These are phyloP conservation scores for Antrozous pallidus DNA, from an alignment of 2,797 vertebrate species.

Conservation along the genomic window DNA sequence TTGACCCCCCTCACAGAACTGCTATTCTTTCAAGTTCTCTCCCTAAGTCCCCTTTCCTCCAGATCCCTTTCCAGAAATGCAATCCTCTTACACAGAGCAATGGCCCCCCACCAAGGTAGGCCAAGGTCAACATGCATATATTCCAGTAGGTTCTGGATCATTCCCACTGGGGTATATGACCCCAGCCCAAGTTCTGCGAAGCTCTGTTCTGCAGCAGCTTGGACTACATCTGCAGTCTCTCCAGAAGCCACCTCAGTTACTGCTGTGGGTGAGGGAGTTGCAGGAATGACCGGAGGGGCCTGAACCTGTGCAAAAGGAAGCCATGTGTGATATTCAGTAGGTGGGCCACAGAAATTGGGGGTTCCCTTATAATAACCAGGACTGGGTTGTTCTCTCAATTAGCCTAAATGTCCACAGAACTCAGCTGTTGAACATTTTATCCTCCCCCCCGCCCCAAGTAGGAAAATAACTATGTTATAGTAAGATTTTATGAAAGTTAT, in stretches of 20 bases:
- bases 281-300: conserved; percentile 52
- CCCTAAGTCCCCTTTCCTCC: background rate
- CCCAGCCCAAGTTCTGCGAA: conserved; percentile 89
- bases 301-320: conserved; percentile 63
- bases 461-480: background rate
- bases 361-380: background rate
- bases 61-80: background rate
- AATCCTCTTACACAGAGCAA: conserved; percentile 86
- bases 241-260: conserved; percentile 63
- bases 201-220: conserved; percentile 83
- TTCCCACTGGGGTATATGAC: conserved; percentile 87
- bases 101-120: conserved; percentile 94
- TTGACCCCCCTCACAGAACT: background rate
- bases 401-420: background rate
- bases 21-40: background rate
- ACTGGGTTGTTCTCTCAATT: background rate
- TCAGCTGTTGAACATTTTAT: background rate
- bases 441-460: background rate
- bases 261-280: conserved; percentile 35
- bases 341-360: background rate
- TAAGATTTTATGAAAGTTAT: background rate
- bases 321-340: background rate
- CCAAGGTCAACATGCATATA: conserved; percentile 87
- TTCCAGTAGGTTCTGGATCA: conserved; percentile 90
- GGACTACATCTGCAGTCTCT: conserved; percentile 71